Evolutionary conservation across 2,113 vertebrate species (phyloP).

Genomic region (Falco punctatus): DNA sequence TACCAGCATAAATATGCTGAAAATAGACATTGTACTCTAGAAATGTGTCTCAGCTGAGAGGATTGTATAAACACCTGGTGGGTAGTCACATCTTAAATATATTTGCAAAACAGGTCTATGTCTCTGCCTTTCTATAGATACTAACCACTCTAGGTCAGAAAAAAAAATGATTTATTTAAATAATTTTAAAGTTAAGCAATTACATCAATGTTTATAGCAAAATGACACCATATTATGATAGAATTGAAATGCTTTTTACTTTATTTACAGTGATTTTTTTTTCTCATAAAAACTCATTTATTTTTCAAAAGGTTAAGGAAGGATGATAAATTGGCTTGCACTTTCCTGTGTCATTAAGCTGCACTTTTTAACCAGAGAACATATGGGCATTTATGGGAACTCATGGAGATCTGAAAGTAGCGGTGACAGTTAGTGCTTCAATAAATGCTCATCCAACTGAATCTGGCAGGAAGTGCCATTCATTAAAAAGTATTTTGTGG

Average conservation of each 20-base stretch:
- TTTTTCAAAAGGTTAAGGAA: slow-evolving; percentile 71
- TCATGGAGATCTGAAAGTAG: slow-evolving; percentile 66
- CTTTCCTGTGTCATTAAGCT: slow-evolving; percentile 84
- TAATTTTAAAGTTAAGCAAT: not conserved
- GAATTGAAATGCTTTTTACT: slow-evolving; percentile 38
- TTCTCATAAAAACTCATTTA: slow-evolving; percentile 57
- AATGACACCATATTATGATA: not conserved
- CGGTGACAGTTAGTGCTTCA: slow-evolving; percentile 81
- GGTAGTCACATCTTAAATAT: not conserved
- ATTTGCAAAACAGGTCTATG: not conserved
- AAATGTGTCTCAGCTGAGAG: not conserved
- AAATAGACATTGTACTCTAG: not conserved
- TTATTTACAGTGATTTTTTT: slow-evolving; percentile 57
- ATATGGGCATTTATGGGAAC: slow-evolving; percentile 70
- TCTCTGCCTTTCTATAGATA: not conserved
- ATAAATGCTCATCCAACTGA: slow-evolving; percentile 75
- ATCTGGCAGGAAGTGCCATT: slow-evolving; percentile 57
- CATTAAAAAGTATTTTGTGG: slow-evolving; percentile 43
- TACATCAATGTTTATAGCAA: not conserved
- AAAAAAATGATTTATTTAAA: not conserved
- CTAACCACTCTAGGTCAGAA: not conserved
- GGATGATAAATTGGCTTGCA: slow-evolving; percentile 81
- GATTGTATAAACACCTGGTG: not conserved
- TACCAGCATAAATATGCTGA: not conserved
- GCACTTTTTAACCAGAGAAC: slow-evolving; percentile 75